Evolutionary conservation across 2,113 vertebrate species (phyloP).

Genomic region (Synchiropus splendidus): DNA sequence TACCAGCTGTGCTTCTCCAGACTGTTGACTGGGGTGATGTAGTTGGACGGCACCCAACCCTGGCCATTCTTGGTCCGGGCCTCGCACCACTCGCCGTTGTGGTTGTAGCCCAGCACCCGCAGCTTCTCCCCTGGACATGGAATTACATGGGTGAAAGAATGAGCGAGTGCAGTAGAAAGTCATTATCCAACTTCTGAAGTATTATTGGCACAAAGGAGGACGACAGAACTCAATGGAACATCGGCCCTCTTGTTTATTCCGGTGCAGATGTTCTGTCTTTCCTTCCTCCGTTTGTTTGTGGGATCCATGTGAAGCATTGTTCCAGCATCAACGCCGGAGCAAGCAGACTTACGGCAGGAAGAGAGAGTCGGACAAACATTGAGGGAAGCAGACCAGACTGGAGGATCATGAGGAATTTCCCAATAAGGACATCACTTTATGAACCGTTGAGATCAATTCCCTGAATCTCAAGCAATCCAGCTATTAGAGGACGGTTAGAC

Average conservation of each 20-base stretch:
- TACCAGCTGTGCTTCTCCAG: conserved; percentile 99
- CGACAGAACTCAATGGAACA: neutral
- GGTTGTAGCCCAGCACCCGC: conserved; percentile 94
- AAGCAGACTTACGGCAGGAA: conserved; percentile 33
- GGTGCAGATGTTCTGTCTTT: conserved; percentile 31
- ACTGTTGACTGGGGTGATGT: conserved; percentile 98
- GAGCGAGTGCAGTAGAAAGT: too few species aligned
- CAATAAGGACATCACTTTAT: too few species aligned
- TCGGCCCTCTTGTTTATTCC: conserved; percentile 34
- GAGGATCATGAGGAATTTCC: conserved; percentile 34
- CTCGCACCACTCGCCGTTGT: conserved; percentile 98
- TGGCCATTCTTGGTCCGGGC: conserved; percentile 97
- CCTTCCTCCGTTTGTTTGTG: conserved; percentile 48
- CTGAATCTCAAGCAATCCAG: too few species aligned
- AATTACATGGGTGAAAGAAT: neutral
- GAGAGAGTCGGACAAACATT: conserved; percentile 30
- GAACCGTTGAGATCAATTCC: too few species aligned
- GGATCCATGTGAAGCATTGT: conserved; percentile 45
- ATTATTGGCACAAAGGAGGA: too few species aligned
- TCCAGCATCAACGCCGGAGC: conserved; percentile 30
- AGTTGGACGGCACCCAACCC: conserved; percentile 98
- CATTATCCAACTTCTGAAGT: too few species aligned
- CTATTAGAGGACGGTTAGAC: too few species aligned
- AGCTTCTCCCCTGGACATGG: conserved; percentile 82
- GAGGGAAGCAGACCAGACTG: conserved; percentile 10